Evolutionary conservation across 2,888 invertebrate species (phyloP).

Genomic region (Isoperla grammatica): DNA sequence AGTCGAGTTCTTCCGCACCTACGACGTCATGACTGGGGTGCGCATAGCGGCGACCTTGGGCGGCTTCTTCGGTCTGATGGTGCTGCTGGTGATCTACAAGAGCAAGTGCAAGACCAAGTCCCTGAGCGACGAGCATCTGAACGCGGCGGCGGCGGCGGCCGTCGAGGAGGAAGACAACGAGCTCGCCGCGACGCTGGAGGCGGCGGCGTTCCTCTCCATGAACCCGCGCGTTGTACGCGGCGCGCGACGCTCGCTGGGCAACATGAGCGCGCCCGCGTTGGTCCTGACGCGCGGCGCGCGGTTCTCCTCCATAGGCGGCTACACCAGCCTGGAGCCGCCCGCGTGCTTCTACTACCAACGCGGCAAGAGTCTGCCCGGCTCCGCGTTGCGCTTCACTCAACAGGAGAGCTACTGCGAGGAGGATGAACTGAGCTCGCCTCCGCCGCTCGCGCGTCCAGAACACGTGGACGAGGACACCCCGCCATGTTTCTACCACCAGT

Average conservation of each 20-base stretch:
- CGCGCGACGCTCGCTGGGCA: conserved; percentile 60
- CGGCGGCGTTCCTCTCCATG: conserved; percentile 36
- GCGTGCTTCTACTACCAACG: conserved; percentile 38
- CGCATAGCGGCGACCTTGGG: conserved; percentile 87
- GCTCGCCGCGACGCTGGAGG: conserved; percentile 56
- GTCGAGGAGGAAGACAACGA: conserved; percentile 45
- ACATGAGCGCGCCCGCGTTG: conserved; percentile 55
- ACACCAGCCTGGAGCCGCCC: conserved; percentile 37
- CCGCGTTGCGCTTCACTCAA: conserved; percentile 47
- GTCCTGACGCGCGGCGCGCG: conserved; percentile 40
- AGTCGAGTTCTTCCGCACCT: conserved; percentile 80
- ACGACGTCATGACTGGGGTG: conserved; percentile 91
- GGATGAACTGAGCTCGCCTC: conserved; percentile 44
- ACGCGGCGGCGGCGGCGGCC: conserved; percentile 62
- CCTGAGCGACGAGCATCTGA: conserved; percentile 64
- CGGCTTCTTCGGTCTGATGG: conserved; percentile 87
- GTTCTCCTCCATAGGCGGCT: conserved; percentile 61
- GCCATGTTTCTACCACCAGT: conserved; percentile 19
- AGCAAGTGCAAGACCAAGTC: conserved; percentile 57
- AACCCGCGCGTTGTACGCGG: conserved; percentile 40
- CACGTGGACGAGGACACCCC: conserved; percentile 31
- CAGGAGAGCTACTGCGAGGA: conserved; percentile 46
- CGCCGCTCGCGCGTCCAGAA: conserved; percentile 40
- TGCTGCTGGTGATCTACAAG: conserved; percentile 85
- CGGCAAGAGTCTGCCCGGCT: conserved; percentile 58